Conservation (phyloP, 2,797 vertebrate genomes). For the Ammospiza maritima region DNA sequence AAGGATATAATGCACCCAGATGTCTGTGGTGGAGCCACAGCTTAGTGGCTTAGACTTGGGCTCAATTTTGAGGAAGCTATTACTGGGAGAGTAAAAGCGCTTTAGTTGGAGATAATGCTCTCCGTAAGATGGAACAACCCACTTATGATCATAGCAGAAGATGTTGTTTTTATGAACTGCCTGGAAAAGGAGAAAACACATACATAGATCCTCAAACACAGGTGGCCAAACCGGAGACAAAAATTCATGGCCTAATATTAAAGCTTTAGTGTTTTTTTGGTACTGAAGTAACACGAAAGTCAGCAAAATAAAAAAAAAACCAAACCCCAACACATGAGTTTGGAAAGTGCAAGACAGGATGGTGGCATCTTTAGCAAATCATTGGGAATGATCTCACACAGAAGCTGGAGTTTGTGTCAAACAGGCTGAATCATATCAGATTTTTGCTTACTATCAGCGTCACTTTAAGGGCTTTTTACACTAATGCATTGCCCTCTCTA, state of each 20-base stretch:
- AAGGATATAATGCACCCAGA: slow-evolving; percentile 68
- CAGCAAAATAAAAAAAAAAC: background rate
- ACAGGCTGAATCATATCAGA: background rate
- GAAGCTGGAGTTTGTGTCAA: background rate
- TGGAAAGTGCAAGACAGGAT: background rate
- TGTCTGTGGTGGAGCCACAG: slow-evolving; percentile 44
- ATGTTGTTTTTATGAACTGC: slow-evolving; percentile 21
- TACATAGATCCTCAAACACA: background rate
- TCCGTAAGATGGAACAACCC: slow-evolving; percentile 23
- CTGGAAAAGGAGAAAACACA: slow-evolving; percentile 52
- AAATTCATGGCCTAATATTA: background rate
- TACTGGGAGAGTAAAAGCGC: slow-evolving; percentile 70
- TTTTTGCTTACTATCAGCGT: background rate
- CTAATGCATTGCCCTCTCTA: background rate
- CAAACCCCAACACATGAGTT: background rate
- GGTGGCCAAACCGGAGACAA: background rate
- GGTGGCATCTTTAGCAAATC: background rate
- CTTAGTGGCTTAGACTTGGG: background rate
- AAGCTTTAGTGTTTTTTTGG: background rate
- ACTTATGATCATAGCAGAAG: slow-evolving; percentile 43
- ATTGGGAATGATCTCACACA: background rate
- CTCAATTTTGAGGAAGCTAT: slow-evolving; percentile 74
- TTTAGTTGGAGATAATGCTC: background rate
- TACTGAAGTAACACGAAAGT: background rate
- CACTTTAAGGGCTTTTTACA: background rate